Evolutionary conservation across 2,888 invertebrate genomes (phyloP), one percentile per base, ranked within the genome.

Genomic region (Tetropium fuscum): DNA sequence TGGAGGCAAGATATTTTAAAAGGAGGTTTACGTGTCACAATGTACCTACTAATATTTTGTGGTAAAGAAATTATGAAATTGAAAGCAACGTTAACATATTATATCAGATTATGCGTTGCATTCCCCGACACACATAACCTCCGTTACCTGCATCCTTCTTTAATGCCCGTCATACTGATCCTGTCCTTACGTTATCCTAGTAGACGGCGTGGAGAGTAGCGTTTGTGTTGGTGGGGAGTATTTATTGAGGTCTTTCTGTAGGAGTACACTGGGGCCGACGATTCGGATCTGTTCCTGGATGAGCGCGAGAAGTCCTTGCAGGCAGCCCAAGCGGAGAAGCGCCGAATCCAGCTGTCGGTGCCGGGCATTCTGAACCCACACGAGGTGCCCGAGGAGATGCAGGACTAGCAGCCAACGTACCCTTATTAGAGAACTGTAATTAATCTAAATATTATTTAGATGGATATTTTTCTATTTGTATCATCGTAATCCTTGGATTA

Each of bases 201-300:
- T n/a, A n/a, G n/a, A n/a, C n/a, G n/a, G n/a, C n/a, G n/a, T n/a
- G n/a, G n/a, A n/a, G n/a, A n/a, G n/a, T n/a, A n/a, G n/a, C n/a
- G n/a, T n/a, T n/a, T n/a, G n/a, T n/a, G n/a, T n/a, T n/a, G n/a
- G n/a, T n/a, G n/a, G n/a, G n/a, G n/a, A n/a, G n/a, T n/a, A n/a
- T n/a, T n/a, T n/a, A n/a, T n/a, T n/a, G n/a, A n/a, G n/a, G n/a
- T n/a, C n/a, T n/a, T 64, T 53, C 80, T 84, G 2, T 81, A 98
- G 98, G 99, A 99, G 85, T 97, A 94, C 82, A 96, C 97, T 19
- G 99, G 99, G 38, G 97, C 97, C 82, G 98, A 99, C 80, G 97
- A 98, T 83, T 92, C 94, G 62, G 99, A 99, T 84, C 86, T 99
- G 78, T 99, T 94, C 84, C 85, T 99, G 78, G 99, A 99, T 80